Base-by-base conservation (phyloP, 30 jellyfish, hydroid and myxozoan genomes). In the Nemopilema nomurai region DNA sequence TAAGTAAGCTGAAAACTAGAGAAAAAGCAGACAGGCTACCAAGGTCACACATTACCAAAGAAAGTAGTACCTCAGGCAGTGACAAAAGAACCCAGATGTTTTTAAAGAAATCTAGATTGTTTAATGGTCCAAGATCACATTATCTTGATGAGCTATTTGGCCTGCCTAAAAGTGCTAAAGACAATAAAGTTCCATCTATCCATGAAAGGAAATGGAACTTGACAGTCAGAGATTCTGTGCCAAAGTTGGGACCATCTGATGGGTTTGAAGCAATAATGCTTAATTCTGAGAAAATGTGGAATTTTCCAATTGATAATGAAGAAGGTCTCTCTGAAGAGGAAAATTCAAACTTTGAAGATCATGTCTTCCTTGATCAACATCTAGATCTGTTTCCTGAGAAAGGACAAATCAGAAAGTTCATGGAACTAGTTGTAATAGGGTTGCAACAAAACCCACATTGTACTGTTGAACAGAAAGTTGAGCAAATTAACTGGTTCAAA, bases 341-440 rank as follows among this genome's bases (percentile, higher is more conserved):
- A 17, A 73, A 70, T 9, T 74, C 97, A 67, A 72, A 90, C 7
- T 95, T 95, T 83, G 97, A 90, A 49, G 96, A 95, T 29, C 99
- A 95, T 82, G 97, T 90, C 0, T 95, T 95, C 72, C 82, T 95
- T 25, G 96, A 83, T 52, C 88, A 95, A 33, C 80, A 83, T 32
- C 87, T 89, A 4, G 99, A 86, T 8, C 76, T 91, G 83, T 95
- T 95, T 77, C 97, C 99, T 16, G 89, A 75, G 67, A 71, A 63
- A 20, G 96, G 90, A 21, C 91, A 87, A 18, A 80, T 95, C 25
- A 89, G 89, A 62, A 65, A 87, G 25, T 95, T 95, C 64, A 95
- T 95, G 97, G 99, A 95, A 30, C 53, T 95, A 49, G 97, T 95
- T 25, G 77, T 90, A 17, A 86, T 84, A n/a, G 99, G 99, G 0